Evolutionary conservation across 2,888 invertebrate genomes (phyloP).

Genomic region (Vanessa cardui): DNA sequence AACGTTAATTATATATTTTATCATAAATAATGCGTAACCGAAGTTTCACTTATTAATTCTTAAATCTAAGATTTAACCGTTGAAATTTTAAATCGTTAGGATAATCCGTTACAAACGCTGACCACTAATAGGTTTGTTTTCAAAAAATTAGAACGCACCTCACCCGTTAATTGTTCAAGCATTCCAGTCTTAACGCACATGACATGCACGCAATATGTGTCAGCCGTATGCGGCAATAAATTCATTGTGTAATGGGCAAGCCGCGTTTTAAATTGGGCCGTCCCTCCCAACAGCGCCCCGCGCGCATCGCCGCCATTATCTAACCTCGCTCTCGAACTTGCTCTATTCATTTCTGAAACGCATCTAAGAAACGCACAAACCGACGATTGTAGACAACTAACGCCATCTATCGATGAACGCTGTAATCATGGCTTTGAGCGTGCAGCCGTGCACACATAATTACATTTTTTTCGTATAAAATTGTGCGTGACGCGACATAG

Average conservation of each 20-base stretch:
- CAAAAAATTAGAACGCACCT: conserved; percentile 38
- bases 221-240: conserved; percentile 75
- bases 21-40: neutral
- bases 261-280: conserved; percentile 75
- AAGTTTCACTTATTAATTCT: neutral
- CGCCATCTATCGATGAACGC: conserved; percentile 41
- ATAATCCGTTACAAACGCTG: conserved; percentile 1
- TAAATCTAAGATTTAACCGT: neutral
- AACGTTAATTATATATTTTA: too few species aligned
- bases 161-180: conserved; percentile 49
- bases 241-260: conserved; percentile 78
- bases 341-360: conserved; percentile 61
- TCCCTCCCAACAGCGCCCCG: conserved; percentile 77
- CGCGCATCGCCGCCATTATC: conserved; percentile 64
- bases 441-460: conserved; percentile 39
- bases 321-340: conserved; percentile 48
- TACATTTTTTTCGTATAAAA: conserved; percentile 46
- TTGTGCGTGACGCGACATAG: conserved; percentile 62
- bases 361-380: conserved; percentile 47
- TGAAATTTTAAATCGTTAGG: neutral
- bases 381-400: conserved; percentile 39
- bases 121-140: conserved; percentile 27
- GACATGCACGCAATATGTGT: conserved; percentile 75
- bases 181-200: conserved; percentile 56
- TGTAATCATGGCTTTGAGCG: conserved; percentile 22